Evolutionary conservation across 2,888 invertebrate species (phyloP), one percentile per base, ranked within the genome.

Genomic region (Hypena proboscidalis): DNA sequence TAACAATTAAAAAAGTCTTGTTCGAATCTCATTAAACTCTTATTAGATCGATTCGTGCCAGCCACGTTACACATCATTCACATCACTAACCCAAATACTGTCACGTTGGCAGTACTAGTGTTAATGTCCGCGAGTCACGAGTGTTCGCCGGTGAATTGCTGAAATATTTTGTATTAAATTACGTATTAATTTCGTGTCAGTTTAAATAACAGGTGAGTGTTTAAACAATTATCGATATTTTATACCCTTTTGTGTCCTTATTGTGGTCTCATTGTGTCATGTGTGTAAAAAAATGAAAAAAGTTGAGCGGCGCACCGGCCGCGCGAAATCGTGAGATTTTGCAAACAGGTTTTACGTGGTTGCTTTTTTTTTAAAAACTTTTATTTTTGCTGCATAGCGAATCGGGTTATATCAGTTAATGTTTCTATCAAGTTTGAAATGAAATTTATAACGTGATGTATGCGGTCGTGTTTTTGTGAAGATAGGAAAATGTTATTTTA

Each of bases 71-170:
- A n/a, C n/a, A n/a, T n/a, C n/a, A n/a, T n/a, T n/a, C n/a, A n/a
- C n/a, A n/a, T n/a, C n/a, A 42, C 25, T 9, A 2, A 25, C 3
- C 47, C n/a, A n/a, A n/a, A 39, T 40, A 36, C 40, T 47, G 70
- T 67, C 57, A 79, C 58, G 79, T 87, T 88, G 88, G 83, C 74
- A 73, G 67, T 63, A 67, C 70, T 53, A 77, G 84, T 85, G 85
- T 67, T 84, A 86, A 85, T 86, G 85, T 83, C 83, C 85, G 85
- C 79, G 74, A 60, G 85, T 89, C 87, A 87, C 88, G 87, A 87
- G 85, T 85, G 83, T 67, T 73, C 74, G 67, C 67, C 50, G 44
- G 65, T 53, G 53, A 58, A 53, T 67, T 58, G 37, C 54, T 38
- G 34, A 46, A 58, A 40, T 50, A 50, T 57, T 60, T 58, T 65